Evolutionary conservation across 2,797 vertebrate species (phyloP), one percentile per base, ranked within the genome.

Genomic region (Hylomyscus alleni): DNA sequence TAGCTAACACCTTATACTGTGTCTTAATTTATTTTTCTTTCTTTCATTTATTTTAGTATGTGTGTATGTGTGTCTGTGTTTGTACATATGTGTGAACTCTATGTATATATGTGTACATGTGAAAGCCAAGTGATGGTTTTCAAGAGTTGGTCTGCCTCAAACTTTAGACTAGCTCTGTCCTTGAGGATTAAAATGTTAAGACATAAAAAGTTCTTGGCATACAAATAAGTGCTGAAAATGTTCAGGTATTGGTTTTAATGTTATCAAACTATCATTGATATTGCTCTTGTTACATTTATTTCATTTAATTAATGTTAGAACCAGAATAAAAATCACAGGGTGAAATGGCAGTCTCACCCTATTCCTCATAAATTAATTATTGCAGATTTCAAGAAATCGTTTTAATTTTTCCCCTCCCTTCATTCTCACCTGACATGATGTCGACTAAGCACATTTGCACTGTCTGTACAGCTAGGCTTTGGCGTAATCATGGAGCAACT

Each of bases 241-340:
- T 65, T 56, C 50, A 60, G 50, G n/a, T 92, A 82, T 5, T 80
- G 19, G 17, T 75, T 89, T 93, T 91, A 77, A 86, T 69, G 54
- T 50, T 67, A 91, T 10, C 11, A 87, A 24, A 78, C 89, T 85
- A 92, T 80, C 73, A 31, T 3, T 81, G 13, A 2, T 80, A 34
- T 6, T 92, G 24, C 31, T 84, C 77, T 20, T 85, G 4, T 62
- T 86, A 15, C 14, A 87, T 75, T 83, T 81, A 89, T 26, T 89
- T 60, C 65, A 92, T 52, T 96, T 90, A 76, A 52, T 40, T 80
- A 78, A 20, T 14, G 8, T 73, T 77, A n/a, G 40, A 85, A 94
- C 69, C 8, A 26, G 72, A 54, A 77, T 12, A 75, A 72, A 22
- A 92, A 3, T n/a, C 14, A 73, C 0, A 62, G 37, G 44, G 3